Conservation (phyloP, 2,113 vertebrate species). For the Uropsilus gracilis region DNA sequence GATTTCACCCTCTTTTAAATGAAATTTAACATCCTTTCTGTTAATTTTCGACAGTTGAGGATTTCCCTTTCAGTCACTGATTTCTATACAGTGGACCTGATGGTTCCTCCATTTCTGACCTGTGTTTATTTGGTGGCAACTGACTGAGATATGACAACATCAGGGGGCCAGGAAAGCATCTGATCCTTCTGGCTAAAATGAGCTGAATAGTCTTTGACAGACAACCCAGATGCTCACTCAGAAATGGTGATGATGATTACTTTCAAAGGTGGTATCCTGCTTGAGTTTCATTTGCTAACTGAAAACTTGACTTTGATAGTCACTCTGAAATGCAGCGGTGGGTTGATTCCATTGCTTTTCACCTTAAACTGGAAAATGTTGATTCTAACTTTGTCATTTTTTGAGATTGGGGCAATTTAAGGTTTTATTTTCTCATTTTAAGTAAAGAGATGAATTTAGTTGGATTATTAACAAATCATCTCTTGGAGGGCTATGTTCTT, state of each 20-base stretch:
- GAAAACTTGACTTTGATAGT: not conserved
- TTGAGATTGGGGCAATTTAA: constrained; percentile 11
- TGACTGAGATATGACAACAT: not conserved
- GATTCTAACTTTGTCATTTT: constrained; percentile 27
- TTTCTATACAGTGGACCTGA: constrained; percentile 2
- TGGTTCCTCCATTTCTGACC: not conserved
- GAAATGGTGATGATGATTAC: not conserved
- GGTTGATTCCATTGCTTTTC: constrained; percentile 22
- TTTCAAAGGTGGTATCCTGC: not conserved
- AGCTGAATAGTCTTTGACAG: not conserved
- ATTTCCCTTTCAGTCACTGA: not conserved
- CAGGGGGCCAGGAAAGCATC: constrained; percentile 21
- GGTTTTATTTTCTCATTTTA: constrained; percentile 51
- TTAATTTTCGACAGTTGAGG: no score
- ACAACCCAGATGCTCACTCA: not conserved
- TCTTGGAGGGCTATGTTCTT: not conserved
- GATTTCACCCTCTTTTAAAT: no score
- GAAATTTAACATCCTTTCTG: no score
- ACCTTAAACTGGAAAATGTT: not conserved
- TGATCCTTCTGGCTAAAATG: constrained; percentile 12
- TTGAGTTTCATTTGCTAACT: constrained; percentile 24
- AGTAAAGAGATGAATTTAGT: constrained; percentile 36
- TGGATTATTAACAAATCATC: constrained; percentile 40
- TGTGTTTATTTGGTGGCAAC: not conserved
- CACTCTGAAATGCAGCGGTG: not conserved